phyloP scores from a whole-genome alignment of 2,888 invertebrate genomes.

The Mactromeris polynyma region DNA sequence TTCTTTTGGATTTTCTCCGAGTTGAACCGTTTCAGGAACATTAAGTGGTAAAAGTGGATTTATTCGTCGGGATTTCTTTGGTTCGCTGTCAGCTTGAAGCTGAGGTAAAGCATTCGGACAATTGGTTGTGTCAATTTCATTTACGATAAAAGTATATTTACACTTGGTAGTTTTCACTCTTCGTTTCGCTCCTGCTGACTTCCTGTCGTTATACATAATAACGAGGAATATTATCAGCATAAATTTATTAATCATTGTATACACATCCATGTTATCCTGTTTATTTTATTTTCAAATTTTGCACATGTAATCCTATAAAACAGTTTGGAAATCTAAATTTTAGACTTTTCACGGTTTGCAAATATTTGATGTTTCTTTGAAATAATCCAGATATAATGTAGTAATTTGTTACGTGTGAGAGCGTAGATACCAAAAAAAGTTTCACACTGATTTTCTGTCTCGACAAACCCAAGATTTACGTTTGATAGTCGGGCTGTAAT shows the following conservation, averaged over 20 bases:
- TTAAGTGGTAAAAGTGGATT: conserved; percentile 30
- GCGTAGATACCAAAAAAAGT: not conserved
- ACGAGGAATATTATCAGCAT: not conserved
- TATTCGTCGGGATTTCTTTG: conserved; percentile 27
- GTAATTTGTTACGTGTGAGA: not conserved
- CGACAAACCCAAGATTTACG: not conserved
- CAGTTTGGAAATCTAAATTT: not conserved
- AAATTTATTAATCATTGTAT: not conserved
- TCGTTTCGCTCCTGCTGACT: conserved; percentile 24
- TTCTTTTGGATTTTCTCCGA: conserved; percentile 31
- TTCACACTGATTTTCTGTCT: not conserved
- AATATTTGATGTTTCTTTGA: not conserved
- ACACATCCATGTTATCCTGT: not conserved
- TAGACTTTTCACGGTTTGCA: not conserved
- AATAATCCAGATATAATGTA: not conserved
- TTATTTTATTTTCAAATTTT: not conserved
- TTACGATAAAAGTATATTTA: conserved; percentile 81
- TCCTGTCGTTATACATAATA: not conserved
- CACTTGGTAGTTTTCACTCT: conserved; percentile 64
- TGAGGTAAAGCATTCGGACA: conserved; percentile 75
- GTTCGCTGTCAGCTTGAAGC: conserved; percentile 65
- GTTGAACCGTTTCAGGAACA: not conserved
- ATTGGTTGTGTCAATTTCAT: conserved; percentile 79
- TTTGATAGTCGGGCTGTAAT: not conserved
- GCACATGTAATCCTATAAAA: not conserved